phyloP scores from a whole-genome alignment of 2,797 vertebrate species.

The Austrolebias charrua region DNA sequence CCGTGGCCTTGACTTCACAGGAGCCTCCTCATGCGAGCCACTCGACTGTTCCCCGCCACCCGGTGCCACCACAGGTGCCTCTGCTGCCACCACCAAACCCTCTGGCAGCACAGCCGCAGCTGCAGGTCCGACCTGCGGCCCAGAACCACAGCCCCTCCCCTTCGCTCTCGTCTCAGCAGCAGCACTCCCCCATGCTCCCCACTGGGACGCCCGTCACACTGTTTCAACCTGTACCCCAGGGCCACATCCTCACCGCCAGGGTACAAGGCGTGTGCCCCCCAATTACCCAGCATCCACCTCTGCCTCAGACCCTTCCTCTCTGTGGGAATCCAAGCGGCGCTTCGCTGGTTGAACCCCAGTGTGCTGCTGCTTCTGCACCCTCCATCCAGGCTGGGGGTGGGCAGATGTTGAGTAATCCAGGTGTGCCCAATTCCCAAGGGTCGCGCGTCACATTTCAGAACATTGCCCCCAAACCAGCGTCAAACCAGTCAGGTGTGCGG shows the following conservation, averaged over 20 bases:
- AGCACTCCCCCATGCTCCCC: slow-evolving; percentile 86
- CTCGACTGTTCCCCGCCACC: slow-evolving; percentile 84
- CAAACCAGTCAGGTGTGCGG: slow-evolving; percentile 81
- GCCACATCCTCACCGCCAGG: slow-evolving; percentile 91
- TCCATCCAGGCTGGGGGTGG: slow-evolving; percentile 82
- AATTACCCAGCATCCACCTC: slow-evolving; percentile 73
- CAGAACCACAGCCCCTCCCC: slow-evolving; percentile 85
- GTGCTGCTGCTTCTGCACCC: slow-evolving; percentile 68
- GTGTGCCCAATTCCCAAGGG: slow-evolving; percentile 84
- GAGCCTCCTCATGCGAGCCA: slow-evolving; percentile 82
- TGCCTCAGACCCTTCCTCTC: slow-evolving; percentile 81
- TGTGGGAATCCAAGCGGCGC: slow-evolving; percentile 71
- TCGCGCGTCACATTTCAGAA: slow-evolving; percentile 95
- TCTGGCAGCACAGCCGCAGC: slow-evolving; percentile 79
- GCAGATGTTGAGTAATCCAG: slow-evolving; percentile 86
- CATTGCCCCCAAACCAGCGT: slow-evolving; percentile 95
- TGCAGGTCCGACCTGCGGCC: slow-evolving; percentile 80
- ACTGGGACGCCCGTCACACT: slow-evolving; percentile 89
- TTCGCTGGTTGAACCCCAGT: slow-evolving; percentile 84
- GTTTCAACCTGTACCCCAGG: slow-evolving; percentile 93
- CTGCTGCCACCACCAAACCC: slow-evolving; percentile 81
- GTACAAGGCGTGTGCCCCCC: slow-evolving; percentile 89
- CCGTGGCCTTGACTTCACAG: slow-evolving; percentile 87
- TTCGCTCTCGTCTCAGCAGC: slow-evolving; percentile 49
- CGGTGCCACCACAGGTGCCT: slow-evolving; percentile 73